Base-by-base conservation (phyloP, 2,797 vertebrate species). In the Phyllotis vaccarum region DNA sequence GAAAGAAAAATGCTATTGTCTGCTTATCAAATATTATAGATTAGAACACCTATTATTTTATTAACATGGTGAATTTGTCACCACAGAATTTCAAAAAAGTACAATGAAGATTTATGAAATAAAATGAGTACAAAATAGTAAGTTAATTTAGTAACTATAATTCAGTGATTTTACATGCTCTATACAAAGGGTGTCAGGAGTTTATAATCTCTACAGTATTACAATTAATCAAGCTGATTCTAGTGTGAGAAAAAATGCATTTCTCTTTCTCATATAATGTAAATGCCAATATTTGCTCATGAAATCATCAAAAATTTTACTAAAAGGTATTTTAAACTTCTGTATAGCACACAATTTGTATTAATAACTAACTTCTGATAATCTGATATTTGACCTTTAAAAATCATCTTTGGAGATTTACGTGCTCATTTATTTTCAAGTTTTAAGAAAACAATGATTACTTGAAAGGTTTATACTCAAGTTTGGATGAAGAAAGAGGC, bases 331-430 rank as follows among this genome's bases (percentile, higher is more conserved):
- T n/a, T 0, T 70, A 82, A 75, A 5, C 5, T 79, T 62, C 88
- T 24, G 0, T 72, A 80, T 94, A 74, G 37, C 37, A 82, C 54
- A 85, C 9, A 43, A 91, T 89, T 56, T 6, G 10, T 81, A 49
- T 86, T 56, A 92, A 92, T 52, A 52, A 34, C 93, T 37, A 70
- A 14, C 0, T 91, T 95, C 87, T 94, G 93, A 94, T 96, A 83
- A 64, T 21, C 85, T 94, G 93, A 94, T 96, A 87, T 72, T 21
- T 37, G 46, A 43, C 37, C 11, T 56, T 58, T 64, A 19, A 91
- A 81, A 62, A 72, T 31, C 14, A 52, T 22, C 64, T 90, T 90
- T n/a, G 3, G 8, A 19, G 7, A 40, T 9, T 31, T 37, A 43
- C 2, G n/a, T 62, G 4, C 12, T 88, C 85, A 19, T 0, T 58